A percentile compares a stretch with the other conserved stretches of the same genome.
Evolutionary conservation across 2,113 vertebrate species (phyloP).

Genomic region (Orientallactaga bullata): DNA sequence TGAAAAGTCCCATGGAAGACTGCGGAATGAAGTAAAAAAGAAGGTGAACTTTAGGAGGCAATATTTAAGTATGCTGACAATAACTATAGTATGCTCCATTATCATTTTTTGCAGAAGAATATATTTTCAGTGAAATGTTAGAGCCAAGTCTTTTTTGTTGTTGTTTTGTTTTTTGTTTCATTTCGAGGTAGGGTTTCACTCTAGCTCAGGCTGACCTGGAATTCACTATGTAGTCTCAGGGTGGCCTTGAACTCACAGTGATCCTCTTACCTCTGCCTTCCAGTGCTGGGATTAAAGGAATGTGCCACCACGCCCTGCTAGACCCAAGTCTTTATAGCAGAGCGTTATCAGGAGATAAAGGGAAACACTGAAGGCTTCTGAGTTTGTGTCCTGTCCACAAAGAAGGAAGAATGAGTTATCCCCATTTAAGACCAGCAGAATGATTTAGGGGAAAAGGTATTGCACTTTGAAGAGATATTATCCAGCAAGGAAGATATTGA

Average conservation of each 20-base stretch:
- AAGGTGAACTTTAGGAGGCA: neutral
- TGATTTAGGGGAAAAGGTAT: conserved; percentile 39
- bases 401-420: neutral
- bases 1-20: neutral
- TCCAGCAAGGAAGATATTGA: conserved; percentile 7
- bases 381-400: conserved; percentile 16
- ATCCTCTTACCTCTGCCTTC: too few relatives aligned
- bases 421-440: neutral
- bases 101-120: neutral
- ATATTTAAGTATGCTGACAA: neutral
- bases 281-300: too few relatives aligned
- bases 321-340: neutral
- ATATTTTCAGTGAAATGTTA: neutral
- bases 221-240: too few relatives aligned
- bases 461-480: conserved; percentile 34
- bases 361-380: neutral
- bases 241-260: too few relatives aligned
- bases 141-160: neutral
- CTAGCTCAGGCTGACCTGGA: too few relatives aligned
- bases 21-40: neutral
- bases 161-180: too few relatives aligned
- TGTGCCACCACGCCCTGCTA: too few relatives aligned
- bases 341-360: neutral
- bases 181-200: too few relatives aligned
- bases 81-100: neutral